Percentiles rank a stretch among this genome's conserved stretches.
phyloP scores from a whole-genome alignment of 1,140 invertebrate genomes.

The Microplitis demolitor region DNA sequence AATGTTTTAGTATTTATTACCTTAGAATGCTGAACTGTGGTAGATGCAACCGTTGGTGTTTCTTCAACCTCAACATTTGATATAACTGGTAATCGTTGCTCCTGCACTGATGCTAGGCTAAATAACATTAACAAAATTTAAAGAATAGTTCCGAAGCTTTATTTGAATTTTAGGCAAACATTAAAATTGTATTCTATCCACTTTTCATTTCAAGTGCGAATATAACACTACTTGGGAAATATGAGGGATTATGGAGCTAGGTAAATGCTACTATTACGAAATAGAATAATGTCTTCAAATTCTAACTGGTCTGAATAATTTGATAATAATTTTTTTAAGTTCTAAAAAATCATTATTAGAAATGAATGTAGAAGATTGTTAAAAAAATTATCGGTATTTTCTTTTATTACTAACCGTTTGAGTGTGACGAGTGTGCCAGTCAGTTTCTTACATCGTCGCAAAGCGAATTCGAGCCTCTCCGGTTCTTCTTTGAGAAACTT shows the following conservation, averaged over 20 bases:
- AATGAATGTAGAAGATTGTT: no score
- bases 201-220: no score
- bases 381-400: conserved; percentile 35
- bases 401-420: conserved; percentile 74
- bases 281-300: no score
- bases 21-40: conserved; percentile 71
- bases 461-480: conserved; percentile 85
- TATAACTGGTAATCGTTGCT: conserved; percentile 80
- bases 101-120: conserved; percentile 93
- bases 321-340: no score
- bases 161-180: no score
- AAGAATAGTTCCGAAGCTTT: no score
- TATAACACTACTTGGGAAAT: no score
- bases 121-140: background rate
- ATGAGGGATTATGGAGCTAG: no score
- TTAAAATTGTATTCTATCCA: no score
- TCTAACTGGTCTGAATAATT: no score
- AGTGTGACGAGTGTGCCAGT: conserved; percentile 95
- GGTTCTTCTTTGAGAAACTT: conserved; percentile 97
- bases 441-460: conserved; percentile 93
- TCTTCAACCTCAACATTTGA: conserved; percentile 65
- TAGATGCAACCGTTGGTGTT: conserved; percentile 69
- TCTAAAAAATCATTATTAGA: no score
- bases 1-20: conserved; percentile 51
- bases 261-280: no score